Evolutionary conservation across 2,113 vertebrate species (phyloP).

Genomic region (Cinclus cinclus): DNA sequence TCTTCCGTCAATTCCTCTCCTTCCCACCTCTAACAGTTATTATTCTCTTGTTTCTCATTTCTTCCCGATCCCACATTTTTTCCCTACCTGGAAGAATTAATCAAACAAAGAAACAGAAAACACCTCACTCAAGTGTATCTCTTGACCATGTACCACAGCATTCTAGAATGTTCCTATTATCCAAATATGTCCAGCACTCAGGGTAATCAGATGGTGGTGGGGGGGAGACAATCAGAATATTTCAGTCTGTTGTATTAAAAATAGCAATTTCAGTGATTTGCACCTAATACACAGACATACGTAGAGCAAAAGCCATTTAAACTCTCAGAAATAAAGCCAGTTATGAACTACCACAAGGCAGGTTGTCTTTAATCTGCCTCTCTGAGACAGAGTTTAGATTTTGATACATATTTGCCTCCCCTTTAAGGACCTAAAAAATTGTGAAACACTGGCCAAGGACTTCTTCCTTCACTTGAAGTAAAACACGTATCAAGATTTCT

Average conservation of each 20-base stretch:
- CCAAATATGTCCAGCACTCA: background rate
- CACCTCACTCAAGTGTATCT: background rate
- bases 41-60: background rate
- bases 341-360: background rate
- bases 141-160: background rate
- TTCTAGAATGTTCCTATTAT: background rate
- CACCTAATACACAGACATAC: background rate
- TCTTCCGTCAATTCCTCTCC: background rate
- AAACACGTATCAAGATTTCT: background rate
- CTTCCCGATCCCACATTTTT: accelerated
- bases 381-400: background rate
- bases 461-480: background rate
- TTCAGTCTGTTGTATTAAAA: background rate
- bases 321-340: background rate
- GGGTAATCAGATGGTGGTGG: background rate
- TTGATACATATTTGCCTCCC: background rate
- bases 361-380: background rate
- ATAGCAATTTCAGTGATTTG: background rate
- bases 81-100: background rate
- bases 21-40: background rate
- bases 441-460: background rate
- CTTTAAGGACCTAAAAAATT: background rate
- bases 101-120: background rate
- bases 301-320: background rate
- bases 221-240: background rate